Conservation (phyloP, 2,888 invertebrate genomes). For the Limulus polyphemus region DNA sequence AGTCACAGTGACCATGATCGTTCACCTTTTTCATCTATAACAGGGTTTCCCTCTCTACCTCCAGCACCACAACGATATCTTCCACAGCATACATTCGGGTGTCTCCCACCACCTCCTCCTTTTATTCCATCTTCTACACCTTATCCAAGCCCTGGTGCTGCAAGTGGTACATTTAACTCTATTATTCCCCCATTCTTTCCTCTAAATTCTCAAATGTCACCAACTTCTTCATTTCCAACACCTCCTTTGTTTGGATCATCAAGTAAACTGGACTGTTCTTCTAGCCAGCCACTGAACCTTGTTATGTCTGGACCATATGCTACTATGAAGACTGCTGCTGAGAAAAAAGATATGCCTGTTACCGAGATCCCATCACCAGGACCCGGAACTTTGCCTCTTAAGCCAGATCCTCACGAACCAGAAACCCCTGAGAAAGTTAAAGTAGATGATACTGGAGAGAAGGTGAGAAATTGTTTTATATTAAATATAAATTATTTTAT, state of each 20-base stretch:
- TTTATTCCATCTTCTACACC: constrained; percentile 8
- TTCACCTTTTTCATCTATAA: constrained; percentile 10
- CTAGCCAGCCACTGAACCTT: constrained; percentile 12
- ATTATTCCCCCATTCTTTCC: constrained; percentile 11
- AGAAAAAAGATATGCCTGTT: constrained; percentile 12
- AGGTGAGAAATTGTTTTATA: not conserved
- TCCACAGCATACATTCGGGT: constrained; percentile 8
- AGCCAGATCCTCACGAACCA: too few species aligned
- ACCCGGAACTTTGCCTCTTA: too few species aligned
- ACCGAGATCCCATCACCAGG: not conserved
- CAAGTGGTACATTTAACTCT: too few species aligned
- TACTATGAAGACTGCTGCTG: constrained; percentile 14
- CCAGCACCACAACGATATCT: constrained; percentile 5
- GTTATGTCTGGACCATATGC: constrained; percentile 11
- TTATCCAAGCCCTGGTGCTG: too few species aligned
- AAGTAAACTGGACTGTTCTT: constrained; percentile 7
- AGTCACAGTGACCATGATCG: not conserved
- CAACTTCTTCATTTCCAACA: constrained; percentile 21
- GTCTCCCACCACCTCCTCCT: constrained; percentile 9
- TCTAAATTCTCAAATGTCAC: constrained; percentile 12
- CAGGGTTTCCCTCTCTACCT: constrained; percentile 11
- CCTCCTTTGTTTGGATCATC: constrained; percentile 22
- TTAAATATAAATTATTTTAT: too few species aligned
- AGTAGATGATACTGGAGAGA: not conserved
- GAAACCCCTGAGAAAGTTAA: not conserved